These are phyloP conservation scores for Epinephelus lanceolatus DNA, from an alignment of 2,113 vertebrate species.

Conservation along the genomic window DNA sequence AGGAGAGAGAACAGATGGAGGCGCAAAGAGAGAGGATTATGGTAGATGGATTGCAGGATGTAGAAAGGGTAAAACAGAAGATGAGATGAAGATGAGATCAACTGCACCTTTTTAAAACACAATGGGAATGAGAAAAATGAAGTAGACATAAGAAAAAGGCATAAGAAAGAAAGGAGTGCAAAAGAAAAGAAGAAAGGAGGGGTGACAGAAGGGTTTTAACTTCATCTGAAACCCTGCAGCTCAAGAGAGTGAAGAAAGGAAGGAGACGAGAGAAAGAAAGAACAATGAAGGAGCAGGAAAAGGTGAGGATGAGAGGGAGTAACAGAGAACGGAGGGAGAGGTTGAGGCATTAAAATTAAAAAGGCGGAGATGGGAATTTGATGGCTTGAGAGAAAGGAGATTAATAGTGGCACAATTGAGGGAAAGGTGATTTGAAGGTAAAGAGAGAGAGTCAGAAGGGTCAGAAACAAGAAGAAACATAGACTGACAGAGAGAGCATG, in stretches of 20 bases:
- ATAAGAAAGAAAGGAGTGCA: neutral
- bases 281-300: neutral
- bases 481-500: neutral
- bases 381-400: slow-evolving; percentile 16
- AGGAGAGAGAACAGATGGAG: slow-evolving; percentile 55
- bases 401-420: slow-evolving; percentile 4
- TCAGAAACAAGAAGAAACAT: neutral
- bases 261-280: neutral
- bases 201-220: neutral
- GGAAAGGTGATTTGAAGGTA: slow-evolving; percentile 10
- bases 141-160: neutral
- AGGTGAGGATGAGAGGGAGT: neutral
- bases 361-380: slow-evolving; percentile 7
- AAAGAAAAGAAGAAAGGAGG: neutral
- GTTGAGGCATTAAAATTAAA: slow-evolving; percentile 26
- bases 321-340: neutral
- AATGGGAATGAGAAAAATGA: slow-evolving; percentile 3
- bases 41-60: slow-evolving; percentile 32
- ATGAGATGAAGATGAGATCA: slow-evolving; percentile 30
- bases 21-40: slow-evolving; percentile 42
- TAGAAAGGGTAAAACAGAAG: slow-evolving; percentile 33
- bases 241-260: neutral
- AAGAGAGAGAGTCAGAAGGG: neutral
- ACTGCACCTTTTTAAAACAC: slow-evolving; percentile 13
- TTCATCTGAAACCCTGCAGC: neutral